Base-by-base conservation (phyloP, 23 tunicate genomes). In the Trididemnum miniatum region DNA sequence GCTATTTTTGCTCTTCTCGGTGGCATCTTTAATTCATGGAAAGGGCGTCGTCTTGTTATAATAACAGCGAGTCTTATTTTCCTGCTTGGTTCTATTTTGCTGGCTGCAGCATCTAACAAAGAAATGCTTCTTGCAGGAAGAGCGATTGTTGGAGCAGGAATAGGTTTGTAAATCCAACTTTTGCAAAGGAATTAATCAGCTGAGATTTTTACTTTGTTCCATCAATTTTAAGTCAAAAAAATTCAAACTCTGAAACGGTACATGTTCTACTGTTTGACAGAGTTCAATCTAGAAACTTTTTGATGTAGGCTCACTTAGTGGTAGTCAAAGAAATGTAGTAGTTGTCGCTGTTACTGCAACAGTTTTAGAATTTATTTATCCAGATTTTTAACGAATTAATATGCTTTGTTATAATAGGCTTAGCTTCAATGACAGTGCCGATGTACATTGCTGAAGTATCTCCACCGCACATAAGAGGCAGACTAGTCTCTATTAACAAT, bases 391-490 rank as follows among this genome's bases (percentile, higher is more conserved):
- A n/a, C n/a, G n/a, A n/a, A n/a, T n/a, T n/a, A n/a, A n/a, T n/a
- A n/a, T 9, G 57, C 57, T 49, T 49, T 9, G 18, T 9, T 20
- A 12, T 62, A 12, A 4, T 20, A 81, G 96, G 96, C 23, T 52
- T 90, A 3, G 78, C 96, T 25, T 95, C 99, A 20, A 95, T 95
- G 99, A 87, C 99, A 0, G 90, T 88, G 15, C 99, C 99, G 0
- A 86, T 95, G 89, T 95, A 95, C 86, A 87, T 95, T 20, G 96
- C 99, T 9, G 99, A 95, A 74, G 87, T 84, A 24, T 71, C 99
- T 18, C 99, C 99, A 12, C 76, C 92, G 0, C 72, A 90, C 51
- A 78, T 95, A 40, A 69, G 99, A 15, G 99, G 99, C 1, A 79
- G 86, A 0, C 60, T 95, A 2, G 95, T 89, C 15, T 79, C 96